Conservation (phyloP, 2,797 vertebrate genomes). For the Ambastaia sidthimunki region DNA sequence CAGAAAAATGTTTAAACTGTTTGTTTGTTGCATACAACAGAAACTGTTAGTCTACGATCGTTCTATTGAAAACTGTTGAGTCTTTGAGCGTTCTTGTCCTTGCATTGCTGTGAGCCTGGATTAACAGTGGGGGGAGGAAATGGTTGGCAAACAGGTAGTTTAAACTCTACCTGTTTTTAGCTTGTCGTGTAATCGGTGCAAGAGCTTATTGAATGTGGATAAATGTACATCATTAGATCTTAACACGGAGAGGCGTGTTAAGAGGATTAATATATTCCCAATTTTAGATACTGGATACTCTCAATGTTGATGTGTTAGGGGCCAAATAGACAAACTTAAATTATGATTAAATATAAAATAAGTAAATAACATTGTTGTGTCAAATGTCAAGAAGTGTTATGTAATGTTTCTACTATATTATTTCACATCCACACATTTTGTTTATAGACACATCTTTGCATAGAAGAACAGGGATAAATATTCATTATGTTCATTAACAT, state of each 20-base stretch:
- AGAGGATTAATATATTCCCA: conserved; percentile 25
- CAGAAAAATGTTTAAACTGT: not conserved
- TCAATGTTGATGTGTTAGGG: not conserved
- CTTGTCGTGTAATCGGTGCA: conserved; percentile 19
- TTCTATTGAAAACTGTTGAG: no score
- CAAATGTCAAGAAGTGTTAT: no score
- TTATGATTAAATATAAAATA: no score
- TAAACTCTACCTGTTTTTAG: conserved; percentile 15
- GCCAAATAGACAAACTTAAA: not conserved
- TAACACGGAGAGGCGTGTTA: conserved; percentile 3
- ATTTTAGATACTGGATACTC: conserved; percentile 34
- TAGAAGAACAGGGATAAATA: not conserved
- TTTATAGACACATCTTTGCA: not conserved
- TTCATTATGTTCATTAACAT: conserved; percentile 1
- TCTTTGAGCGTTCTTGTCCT: not conserved
- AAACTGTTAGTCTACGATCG: not conserved
- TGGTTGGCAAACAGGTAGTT: not conserved
- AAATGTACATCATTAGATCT: conserved; percentile 22
- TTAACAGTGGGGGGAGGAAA: conserved; percentile 25
- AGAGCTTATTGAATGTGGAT: conserved; percentile 30
- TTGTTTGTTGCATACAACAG: not conserved
- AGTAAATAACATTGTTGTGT: no score
- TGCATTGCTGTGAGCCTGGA: conserved; percentile 2
- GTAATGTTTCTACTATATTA: no score
- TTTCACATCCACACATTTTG: no score